Conservation (phyloP, 2,797 vertebrate genomes). For the Paramormyrops hopkinsi region DNA sequence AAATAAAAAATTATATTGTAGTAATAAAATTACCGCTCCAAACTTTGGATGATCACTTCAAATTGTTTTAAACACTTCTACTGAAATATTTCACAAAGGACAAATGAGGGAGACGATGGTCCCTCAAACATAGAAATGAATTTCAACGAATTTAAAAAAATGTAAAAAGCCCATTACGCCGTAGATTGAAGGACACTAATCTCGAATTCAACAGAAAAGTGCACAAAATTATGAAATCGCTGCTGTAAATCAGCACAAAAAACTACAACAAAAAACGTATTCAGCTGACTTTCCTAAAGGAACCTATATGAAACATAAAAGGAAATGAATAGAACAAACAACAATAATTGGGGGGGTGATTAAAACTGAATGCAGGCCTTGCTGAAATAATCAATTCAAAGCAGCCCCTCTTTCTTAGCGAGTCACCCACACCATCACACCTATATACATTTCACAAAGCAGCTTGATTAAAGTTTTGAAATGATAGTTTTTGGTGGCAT, state of each 20-base stretch:
- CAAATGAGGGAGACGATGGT: neutral
- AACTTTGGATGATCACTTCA: neutral
- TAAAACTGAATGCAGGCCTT: neutral
- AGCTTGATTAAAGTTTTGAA: conserved; percentile 15
- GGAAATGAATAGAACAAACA: conserved; percentile 14
- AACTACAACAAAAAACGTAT: neutral
- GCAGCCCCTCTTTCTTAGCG: neutral
- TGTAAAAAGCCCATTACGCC: neutral
- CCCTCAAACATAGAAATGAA: neutral
- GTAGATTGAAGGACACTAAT: neutral
- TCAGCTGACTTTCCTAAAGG: neutral
- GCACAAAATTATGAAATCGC: neutral
- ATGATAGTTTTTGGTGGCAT: neutral
- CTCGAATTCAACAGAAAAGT: neutral
- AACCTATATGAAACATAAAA: neutral
- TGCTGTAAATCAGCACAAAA: neutral
- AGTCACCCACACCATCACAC: neutral
- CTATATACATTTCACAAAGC: conserved; percentile 8
- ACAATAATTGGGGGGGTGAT: neutral
- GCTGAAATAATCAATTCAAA: neutral
- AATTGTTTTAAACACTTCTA: neutral
- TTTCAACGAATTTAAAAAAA: neutral
- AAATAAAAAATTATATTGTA: neutral
- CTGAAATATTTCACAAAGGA: neutral
- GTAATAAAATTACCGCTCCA: neutral